A percentile compares a stretch with the other conserved stretches of the same genome.
phyloP scores from a whole-genome alignment of 2,888 invertebrate genomes.

The Polydesmus complanatus region DNA sequence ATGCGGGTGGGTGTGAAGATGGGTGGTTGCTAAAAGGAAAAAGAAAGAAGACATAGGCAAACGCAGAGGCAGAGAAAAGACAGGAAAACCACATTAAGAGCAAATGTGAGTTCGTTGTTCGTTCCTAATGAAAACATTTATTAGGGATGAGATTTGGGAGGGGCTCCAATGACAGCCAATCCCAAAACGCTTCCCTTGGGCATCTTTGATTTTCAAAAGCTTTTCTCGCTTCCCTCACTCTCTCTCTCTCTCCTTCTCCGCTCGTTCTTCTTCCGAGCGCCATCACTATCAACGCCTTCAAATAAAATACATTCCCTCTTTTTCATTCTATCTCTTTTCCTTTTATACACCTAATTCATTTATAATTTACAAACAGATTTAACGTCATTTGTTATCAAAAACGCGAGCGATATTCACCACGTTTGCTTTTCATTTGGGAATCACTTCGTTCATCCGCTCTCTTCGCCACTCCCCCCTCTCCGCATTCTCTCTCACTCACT shows the following conservation, averaged over 20 bases:
- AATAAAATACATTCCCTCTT: constrained; percentile 18
- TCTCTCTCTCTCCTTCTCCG: background rate
- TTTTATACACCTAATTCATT: constrained; percentile 17
- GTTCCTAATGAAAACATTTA: constrained; percentile 16
- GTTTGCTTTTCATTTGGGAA: constrained; percentile 3
- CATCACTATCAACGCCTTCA: constrained; percentile 1
- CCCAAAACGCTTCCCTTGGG: constrained; percentile 14
- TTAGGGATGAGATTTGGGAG: constrained; percentile 12
- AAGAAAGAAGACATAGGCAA: background rate
- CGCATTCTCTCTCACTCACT: background rate
- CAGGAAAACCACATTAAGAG: constrained; percentile 27
- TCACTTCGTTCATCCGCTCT: constrained; percentile 13
- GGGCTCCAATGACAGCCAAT: constrained; percentile 12
- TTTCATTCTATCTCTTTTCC: background rate
- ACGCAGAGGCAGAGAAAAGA: constrained; percentile 19
- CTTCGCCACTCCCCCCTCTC: background rate
- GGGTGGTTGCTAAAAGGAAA: background rate
- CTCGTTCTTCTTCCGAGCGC: background rate
- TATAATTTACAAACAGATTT: constrained; percentile 20
- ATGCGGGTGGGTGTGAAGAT: constrained; percentile 8
- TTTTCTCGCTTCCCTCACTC: constrained; percentile 3
- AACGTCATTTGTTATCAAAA: constrained; percentile 16
- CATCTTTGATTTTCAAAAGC: constrained; percentile 17
- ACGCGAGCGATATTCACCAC: background rate
- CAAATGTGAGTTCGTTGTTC: constrained; percentile 22